Conservation (phyloP, 2,797 vertebrate species). For the Morus bassanus region DNA sequence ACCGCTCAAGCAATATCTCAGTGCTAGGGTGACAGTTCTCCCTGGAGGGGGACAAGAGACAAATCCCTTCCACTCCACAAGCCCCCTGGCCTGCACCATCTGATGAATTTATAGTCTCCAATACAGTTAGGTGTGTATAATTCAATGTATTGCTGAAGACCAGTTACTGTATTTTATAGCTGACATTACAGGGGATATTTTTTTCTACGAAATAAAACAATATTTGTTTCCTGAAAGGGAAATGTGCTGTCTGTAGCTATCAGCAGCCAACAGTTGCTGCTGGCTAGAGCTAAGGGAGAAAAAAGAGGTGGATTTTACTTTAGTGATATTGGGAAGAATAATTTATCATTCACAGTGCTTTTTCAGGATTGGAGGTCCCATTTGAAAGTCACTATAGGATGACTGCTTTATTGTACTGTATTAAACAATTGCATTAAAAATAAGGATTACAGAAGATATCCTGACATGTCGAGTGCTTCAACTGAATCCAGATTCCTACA, state of each 20-base stretch:
- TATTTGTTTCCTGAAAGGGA: slow-evolving; percentile 61
- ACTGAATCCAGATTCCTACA: background rate
- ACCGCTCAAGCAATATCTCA: slow-evolving; percentile 35
- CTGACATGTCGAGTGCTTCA: background rate
- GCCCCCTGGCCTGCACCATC: slow-evolving; percentile 20
- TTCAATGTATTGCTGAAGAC: slow-evolving; percentile 55
- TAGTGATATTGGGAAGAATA: background rate
- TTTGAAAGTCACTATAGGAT: background rate
- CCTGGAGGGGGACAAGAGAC: slow-evolving; percentile 45
- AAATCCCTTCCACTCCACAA: slow-evolving; percentile 49
- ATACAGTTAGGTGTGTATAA: slow-evolving; percentile 56
- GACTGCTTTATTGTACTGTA: background rate
- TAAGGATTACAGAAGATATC: background rate
- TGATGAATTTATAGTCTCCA: slow-evolving; percentile 65
- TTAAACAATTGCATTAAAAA: background rate
- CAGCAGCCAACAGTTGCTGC: slow-evolving; percentile 53
- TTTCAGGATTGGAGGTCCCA: background rate
- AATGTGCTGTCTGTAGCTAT: slow-evolving; percentile 49
- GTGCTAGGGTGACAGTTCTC: slow-evolving; percentile 41
- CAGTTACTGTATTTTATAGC: slow-evolving; percentile 67
- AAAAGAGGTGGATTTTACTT: slow-evolving; percentile 30
- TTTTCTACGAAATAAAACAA: slow-evolving; percentile 54
- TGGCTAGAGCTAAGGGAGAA: slow-evolving; percentile 33
- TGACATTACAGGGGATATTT: slow-evolving; percentile 51
- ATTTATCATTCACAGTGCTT: background rate